Evolutionary conservation across 2,797 vertebrate genomes (phyloP).

Genomic region (Lindbergichthys nudifrons): DNA sequence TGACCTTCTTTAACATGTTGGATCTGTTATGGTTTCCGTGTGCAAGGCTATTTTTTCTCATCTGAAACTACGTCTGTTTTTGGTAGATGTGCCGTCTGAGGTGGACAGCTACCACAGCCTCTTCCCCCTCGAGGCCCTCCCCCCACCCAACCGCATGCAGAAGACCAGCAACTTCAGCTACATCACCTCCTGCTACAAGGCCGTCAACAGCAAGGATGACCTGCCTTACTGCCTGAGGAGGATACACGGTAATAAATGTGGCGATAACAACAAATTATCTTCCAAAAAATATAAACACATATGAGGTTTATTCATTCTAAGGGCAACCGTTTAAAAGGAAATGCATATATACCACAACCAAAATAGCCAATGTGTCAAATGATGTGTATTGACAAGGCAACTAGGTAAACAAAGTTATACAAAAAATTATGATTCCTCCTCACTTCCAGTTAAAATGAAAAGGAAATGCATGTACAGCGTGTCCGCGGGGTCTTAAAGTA

Average conservation of each 20-base stretch:
- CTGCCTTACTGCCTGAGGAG: slow-evolving; percentile 98
- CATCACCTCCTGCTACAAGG: slow-evolving; percentile 99
- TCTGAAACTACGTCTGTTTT: slow-evolving; percentile 13
- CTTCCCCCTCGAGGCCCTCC: slow-evolving; percentile 96
- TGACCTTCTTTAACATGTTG: neutral
- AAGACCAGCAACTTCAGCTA: slow-evolving; percentile 99
- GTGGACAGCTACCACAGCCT: slow-evolving; percentile 99
- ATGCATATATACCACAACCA: neutral
- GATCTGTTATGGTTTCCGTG: neutral
- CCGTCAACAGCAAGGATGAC: slow-evolving; percentile 99
- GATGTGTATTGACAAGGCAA: neutral
- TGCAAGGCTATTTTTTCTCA: neutral
- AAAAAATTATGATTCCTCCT: no score
- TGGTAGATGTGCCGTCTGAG: slow-evolving; percentile 93
- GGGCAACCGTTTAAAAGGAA: no score
- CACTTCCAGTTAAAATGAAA: neutral
- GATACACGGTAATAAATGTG: slow-evolving; percentile 91
- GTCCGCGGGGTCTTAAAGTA: no score
- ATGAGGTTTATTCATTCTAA: no score
- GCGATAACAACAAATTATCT: neutral
- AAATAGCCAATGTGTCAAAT: neutral
- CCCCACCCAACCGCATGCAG: slow-evolving; percentile 96
- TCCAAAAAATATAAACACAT: neutral
- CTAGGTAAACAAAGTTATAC: no score
- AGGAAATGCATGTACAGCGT: neutral